A percentile compares a stretch with the other conserved stretches of the same genome.
Evolutionary conservation across 2,888 invertebrate species (phyloP).

Genomic region (Chaitophorus viminalis): DNA sequence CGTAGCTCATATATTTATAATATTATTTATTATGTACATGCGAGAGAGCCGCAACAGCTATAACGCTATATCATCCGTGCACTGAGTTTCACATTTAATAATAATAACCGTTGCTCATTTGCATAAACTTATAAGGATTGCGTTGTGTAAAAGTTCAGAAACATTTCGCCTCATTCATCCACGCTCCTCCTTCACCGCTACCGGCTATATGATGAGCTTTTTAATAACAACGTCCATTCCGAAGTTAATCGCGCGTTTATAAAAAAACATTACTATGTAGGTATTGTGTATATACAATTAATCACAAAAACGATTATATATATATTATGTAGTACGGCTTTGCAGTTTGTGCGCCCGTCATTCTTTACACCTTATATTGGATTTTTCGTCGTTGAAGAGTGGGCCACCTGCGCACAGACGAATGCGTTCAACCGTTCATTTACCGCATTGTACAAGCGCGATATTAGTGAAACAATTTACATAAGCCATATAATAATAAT

Average conservation of each 20-base stretch:
- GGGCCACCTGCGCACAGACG: too few species aligned
- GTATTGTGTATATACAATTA: not conserved
- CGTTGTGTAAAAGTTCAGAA: not conserved
- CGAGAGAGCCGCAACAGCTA: too few species aligned
- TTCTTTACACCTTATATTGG: not conserved
- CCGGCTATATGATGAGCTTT: not conserved
- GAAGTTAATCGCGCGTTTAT: not conserved
- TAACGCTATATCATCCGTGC: not conserved
- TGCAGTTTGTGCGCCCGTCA: not conserved
- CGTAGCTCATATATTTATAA: too few species aligned
- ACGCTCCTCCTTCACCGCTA: not conserved
- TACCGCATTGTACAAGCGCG: not conserved
- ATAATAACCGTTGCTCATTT: constrained; percentile 4
- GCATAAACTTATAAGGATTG: not conserved
- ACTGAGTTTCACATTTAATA: not conserved
- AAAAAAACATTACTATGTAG: not conserved
- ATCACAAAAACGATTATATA: not conserved
- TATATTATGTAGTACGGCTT: not conserved
- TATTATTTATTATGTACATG: too few species aligned
- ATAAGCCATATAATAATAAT: not conserved
- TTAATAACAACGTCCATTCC: not conserved
- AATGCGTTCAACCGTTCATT: not conserved
- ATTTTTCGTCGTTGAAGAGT: not conserved
- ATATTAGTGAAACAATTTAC: not conserved
- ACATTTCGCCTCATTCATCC: not conserved